Evolutionary conservation across 2,797 vertebrate genomes (phyloP).

Genomic region (Euthynnus affinis): DNA sequence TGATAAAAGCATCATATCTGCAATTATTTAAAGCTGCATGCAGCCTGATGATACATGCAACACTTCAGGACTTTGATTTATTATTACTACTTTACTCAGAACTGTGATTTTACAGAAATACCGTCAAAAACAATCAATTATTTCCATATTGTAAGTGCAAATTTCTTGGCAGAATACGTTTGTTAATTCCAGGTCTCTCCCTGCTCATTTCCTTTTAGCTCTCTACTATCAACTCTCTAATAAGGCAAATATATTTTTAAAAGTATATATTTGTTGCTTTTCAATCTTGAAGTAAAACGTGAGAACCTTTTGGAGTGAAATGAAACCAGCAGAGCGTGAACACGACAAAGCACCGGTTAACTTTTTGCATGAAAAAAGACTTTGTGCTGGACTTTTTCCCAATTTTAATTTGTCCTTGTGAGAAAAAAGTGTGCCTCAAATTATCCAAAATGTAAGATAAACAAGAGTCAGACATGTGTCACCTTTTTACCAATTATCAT

Average conservation of each 20-base stretch:
- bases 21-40: background rate
- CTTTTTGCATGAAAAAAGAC: slow-evolving; percentile 59
- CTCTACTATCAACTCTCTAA: background rate
- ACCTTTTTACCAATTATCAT: slow-evolving; percentile 83
- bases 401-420: slow-evolving; percentile 77
- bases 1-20: background rate
- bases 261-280: background rate
- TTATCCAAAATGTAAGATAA: slow-evolving; percentile 82
- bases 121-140: background rate
- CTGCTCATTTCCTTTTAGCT: background rate
- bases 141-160: background rate
- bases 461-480: slow-evolving; percentile 82
- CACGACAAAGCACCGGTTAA: slow-evolving; percentile 23
- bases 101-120: background rate
- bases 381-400: slow-evolving; percentile 58
- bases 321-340: slow-evolving; percentile 14
- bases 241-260: background rate
- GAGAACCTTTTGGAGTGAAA: background rate
- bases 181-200: background rate
- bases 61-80: background rate
- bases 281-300: background rate
- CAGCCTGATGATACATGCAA: background rate
- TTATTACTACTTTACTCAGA: no score
- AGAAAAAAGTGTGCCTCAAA: slow-evolving; percentile 73
- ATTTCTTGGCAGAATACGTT: background rate